A percentile compares a stretch with the other conserved stretches of the same genome.
These are phyloP conservation scores for Lynx canadensis DNA, from an alignment of 2,113 vertebrate genomes.

Conservation along the genomic window DNA sequence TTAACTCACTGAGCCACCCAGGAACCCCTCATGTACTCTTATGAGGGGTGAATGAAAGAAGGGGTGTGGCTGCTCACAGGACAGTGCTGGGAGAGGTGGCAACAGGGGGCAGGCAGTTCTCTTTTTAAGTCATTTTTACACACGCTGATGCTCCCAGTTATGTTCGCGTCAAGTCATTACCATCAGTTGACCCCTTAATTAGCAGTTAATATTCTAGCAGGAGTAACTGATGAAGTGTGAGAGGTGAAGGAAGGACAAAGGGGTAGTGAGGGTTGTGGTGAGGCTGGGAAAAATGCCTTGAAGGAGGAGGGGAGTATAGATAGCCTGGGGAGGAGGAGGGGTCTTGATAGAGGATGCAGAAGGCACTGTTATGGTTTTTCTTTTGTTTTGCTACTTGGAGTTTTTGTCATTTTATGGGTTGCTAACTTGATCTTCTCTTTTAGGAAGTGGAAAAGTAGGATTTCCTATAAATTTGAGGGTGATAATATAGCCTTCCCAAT, in stretches of 20 bases:
- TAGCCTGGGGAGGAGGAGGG: not conserved
- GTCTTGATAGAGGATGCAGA: not conserved
- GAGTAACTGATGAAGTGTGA: not conserved
- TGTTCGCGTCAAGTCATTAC: not conserved
- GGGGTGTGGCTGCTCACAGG: not conserved
- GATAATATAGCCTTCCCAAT: not conserved
- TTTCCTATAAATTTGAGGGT: not conserved
- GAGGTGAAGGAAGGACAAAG: not conserved
- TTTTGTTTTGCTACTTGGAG: not conserved
- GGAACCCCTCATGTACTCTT: not conserved
- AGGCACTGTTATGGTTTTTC: not conserved
- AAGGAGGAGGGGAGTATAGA: not conserved
- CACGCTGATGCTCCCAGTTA: not conserved
- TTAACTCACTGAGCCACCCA: too few species aligned
- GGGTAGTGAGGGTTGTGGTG: not conserved
- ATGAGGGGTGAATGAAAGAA: not conserved
- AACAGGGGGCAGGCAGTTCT: not conserved
- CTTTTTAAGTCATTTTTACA: not conserved
- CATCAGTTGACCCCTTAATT: not conserved
- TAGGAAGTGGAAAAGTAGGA: not conserved
- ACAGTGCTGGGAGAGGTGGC: not conserved
- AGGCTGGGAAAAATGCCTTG: not conserved
- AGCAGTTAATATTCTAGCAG: conserved; percentile 11
- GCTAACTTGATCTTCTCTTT: not conserved
- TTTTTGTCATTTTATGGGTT: not conserved